A percentile compares a stretch with the other conserved stretches of the same genome.
These are phyloP conservation scores for Oriolus oriolus DNA, from an alignment of 2,113 vertebrate genomes.

Conservation along the genomic window DNA sequence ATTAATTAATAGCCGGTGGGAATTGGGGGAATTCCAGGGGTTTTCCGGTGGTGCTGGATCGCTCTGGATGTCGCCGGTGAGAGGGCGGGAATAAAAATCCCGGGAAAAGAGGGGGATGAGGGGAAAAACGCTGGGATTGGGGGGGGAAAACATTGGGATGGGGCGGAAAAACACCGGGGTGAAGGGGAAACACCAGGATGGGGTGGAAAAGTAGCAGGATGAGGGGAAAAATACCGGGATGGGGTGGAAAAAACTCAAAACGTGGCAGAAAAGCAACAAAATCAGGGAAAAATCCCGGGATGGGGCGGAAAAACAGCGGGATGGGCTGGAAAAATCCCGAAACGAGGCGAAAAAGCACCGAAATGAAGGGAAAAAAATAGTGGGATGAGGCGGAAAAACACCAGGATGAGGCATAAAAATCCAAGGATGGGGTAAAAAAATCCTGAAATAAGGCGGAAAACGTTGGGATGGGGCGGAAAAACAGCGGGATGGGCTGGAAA, in stretches of 20 bases:
- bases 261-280: neutral
- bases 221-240: neutral
- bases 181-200: neutral
- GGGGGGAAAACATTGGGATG: neutral
- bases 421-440: no score
- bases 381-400: neutral
- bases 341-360: neutral
- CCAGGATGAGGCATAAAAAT: neutral
- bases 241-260: no score
- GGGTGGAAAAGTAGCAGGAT: neutral
- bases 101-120: neutral
- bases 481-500: no score
- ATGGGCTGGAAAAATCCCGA: neutral
- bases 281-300: neutral
- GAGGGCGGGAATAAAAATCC: neutral
- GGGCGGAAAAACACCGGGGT: no score
- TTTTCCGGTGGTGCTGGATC: neutral
- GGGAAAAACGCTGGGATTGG: neutral
- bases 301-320: neutral
- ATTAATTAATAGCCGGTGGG: neutral
- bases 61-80: neutral
- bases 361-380: neutral
- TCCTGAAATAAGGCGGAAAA: no score
- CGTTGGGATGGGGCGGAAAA: no score
- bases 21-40: neutral